Conservation (phyloP, 2,113 vertebrate species). For the Cyrtonyx montezumae region DNA sequence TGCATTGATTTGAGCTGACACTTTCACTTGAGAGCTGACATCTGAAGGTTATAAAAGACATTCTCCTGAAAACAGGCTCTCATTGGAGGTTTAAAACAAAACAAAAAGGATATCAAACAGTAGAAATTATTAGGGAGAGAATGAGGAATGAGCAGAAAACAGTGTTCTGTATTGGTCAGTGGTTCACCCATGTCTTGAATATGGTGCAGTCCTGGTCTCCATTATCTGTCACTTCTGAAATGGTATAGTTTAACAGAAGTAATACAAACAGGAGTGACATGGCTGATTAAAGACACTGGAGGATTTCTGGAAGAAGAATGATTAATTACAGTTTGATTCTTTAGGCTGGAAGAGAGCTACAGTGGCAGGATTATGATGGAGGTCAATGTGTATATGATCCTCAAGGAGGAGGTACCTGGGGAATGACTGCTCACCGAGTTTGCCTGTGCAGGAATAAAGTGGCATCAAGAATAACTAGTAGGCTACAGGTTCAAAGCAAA, state of each 20-base stretch:
- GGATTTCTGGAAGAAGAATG: not conserved
- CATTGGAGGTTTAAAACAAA: not conserved
- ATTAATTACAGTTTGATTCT: accelerated
- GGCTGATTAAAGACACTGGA: not conserved
- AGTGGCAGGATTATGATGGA: not conserved
- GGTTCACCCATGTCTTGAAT: not conserved
- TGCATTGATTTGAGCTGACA: not conserved
- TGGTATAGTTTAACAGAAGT: not conserved
- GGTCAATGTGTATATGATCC: not conserved
- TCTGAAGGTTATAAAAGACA: not conserved
- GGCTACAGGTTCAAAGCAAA: not conserved
- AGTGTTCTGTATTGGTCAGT: not conserved
- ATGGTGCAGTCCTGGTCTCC: not conserved
- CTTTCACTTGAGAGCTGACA: not conserved
- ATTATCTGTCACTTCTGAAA: not conserved
- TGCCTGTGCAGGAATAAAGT: not conserved
- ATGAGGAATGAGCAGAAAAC: not conserved
- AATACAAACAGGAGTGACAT: not conserved
- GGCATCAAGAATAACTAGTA: accelerated
- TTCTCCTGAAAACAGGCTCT: not conserved
- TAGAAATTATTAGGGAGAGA: not conserved
- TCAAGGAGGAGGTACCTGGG: accelerated
- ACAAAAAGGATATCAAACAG: not conserved
- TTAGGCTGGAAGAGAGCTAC: not conserved
- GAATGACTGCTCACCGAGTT: not conserved